Evolutionary conservation across 2,797 vertebrate genomes (phyloP).

Genomic region (Sebastes trivittatus): DNA sequence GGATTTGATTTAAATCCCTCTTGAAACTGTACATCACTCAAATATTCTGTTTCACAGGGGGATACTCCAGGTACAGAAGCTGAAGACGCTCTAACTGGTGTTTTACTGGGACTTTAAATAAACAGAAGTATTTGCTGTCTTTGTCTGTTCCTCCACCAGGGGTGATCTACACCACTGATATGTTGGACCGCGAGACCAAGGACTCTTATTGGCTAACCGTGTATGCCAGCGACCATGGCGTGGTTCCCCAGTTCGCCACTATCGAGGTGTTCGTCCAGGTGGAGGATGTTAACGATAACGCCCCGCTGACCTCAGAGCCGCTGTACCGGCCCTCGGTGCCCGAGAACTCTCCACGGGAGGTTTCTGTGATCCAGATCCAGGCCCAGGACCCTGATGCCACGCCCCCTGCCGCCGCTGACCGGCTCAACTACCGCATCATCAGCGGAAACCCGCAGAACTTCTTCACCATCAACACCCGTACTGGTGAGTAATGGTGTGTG

Average conservation of each 20-base stretch:
- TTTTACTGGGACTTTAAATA: background rate
- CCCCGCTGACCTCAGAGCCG: slow-evolving; percentile 92
- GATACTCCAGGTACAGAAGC: background rate
- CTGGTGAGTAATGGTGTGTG: slow-evolving; percentile 82
- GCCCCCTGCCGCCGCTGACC: slow-evolving; percentile 77
- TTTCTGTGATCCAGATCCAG: slow-evolving; percentile 93
- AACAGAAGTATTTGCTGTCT: background rate
- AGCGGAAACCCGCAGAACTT: slow-evolving; percentile 98
- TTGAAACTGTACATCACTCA: background rate
- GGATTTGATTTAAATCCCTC: background rate
- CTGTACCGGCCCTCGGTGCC: slow-evolving; percentile 88
- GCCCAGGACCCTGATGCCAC: slow-evolving; percentile 92
- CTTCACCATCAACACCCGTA: slow-evolving; percentile 91
- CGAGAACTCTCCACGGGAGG: slow-evolving; percentile 94
- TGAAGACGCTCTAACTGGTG: too few relatives aligned
- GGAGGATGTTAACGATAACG: slow-evolving; percentile 96
- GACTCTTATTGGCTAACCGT: slow-evolving; percentile 96
- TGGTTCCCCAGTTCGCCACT: slow-evolving; percentile 90
- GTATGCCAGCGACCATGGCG: slow-evolving; percentile 93
- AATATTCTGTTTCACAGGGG: background rate
- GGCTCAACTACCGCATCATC: slow-evolving; percentile 89
- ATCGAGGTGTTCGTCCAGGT: slow-evolving; percentile 93
- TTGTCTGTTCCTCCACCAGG: slow-evolving; percentile 75
- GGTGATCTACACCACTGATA: slow-evolving; percentile 92
- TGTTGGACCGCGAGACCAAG: slow-evolving; percentile 93